Conservation (phyloP, 2,113 vertebrate genomes). For the Poeciliopsis turrubarensis region DNA sequence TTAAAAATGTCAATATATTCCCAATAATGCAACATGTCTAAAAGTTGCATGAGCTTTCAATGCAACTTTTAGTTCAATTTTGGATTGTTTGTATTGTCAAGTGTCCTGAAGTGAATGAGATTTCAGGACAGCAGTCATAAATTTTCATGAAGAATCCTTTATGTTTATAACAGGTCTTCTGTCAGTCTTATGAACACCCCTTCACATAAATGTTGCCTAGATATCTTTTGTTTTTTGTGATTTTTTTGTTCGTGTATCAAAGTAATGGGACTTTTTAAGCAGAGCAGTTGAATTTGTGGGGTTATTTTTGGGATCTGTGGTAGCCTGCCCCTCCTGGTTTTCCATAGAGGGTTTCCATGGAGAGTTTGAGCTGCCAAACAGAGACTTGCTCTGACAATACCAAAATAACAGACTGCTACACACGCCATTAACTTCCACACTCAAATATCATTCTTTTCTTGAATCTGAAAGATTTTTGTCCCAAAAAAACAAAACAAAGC, state of each 20-base stretch:
- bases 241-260: neutral
- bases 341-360: conserved; percentile 29
- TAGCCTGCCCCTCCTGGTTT: conserved; percentile 14
- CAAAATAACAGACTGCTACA: conserved; percentile 24
- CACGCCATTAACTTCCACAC: neutral
- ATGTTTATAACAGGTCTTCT: too few relatives aligned
- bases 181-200: too few relatives aligned
- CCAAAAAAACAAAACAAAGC: neutral
- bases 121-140: too few relatives aligned
- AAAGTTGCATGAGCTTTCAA: too few relatives aligned
- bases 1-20: too few relatives aligned
- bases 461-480: neutral
- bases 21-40: too few relatives aligned
- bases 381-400: conserved; percentile 18
- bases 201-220: too few relatives aligned
- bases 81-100: too few relatives aligned
- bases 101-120: too few relatives aligned
- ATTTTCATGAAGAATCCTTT: too few relatives aligned
- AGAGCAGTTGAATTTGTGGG: neutral
- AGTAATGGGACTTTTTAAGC: neutral
- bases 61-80: too few relatives aligned
- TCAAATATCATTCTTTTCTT: neutral
- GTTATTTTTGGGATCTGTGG: neutral
- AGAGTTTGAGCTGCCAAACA: conserved; percentile 26
- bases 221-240: neutral